A percentile compares a stretch with the other conserved stretches of the same genome.
Conservation (phyloP, 2,888 invertebrate genomes). For the Troilus luridus region DNA sequence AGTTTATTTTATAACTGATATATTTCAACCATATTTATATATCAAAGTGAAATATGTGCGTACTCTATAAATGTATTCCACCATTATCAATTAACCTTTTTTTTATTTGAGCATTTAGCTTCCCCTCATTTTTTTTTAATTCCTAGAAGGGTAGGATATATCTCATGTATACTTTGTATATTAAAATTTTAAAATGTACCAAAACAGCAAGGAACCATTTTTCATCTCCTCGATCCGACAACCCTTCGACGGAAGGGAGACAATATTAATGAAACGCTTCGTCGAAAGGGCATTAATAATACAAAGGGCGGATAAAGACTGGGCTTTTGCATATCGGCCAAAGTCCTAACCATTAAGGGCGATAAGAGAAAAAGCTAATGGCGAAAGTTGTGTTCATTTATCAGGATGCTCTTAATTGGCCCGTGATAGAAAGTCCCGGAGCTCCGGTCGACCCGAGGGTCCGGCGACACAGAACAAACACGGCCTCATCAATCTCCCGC, state of each 20-base stretch:
- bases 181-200: neutral
- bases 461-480: slow-evolving; percentile 37
- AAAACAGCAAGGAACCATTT: neutral
- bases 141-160: too few species aligned
- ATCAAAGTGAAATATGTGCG: too few species aligned
- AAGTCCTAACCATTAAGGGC: slow-evolving; percentile 10
- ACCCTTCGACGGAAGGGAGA: neutral
- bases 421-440: neutral
- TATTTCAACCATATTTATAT: too few species aligned
- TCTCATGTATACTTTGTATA: neutral
- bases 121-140: too few species aligned
- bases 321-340: slow-evolving; percentile 41
- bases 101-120: too few species aligned
- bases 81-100: too few species aligned
- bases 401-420: slow-evolving; percentile 52
- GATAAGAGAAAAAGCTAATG: slow-evolving; percentile 55
- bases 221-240: slow-evolving; percentile 24
- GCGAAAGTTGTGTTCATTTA: slow-evolving; percentile 55
- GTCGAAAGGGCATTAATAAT: slow-evolving; percentile 42
- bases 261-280: slow-evolving; percentile 40
- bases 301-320: slow-evolving; percentile 44
- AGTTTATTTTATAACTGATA: too few species aligned
- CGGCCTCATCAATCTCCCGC: slow-evolving; percentile 37
- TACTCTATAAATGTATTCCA: too few species aligned
- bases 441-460: neutral